A percentile compares a stretch with the other conserved stretches of the same genome.
Evolutionary conservation across 2,888 invertebrate genomes (phyloP).

Genomic region (Habroteleia sp.): DNA sequence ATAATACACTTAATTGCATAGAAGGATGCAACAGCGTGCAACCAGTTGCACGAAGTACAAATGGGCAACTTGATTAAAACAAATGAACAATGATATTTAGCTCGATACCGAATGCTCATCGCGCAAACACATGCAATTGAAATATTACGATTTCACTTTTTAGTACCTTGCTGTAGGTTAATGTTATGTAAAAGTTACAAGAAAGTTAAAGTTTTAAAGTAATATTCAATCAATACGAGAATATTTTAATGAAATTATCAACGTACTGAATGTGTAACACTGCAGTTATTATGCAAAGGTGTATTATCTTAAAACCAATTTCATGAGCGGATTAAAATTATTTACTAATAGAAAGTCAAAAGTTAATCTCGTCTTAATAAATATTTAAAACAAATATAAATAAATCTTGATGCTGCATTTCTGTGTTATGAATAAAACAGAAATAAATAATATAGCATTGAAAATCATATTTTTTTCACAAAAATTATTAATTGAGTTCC

Average conservation of each 20-base stretch:
- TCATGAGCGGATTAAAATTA: too few species aligned
- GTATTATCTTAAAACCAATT: too few species aligned
- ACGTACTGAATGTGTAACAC: too few species aligned
- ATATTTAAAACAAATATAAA: too few species aligned
- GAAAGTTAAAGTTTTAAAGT: conserved; percentile 10
- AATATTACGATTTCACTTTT: conserved; percentile 42
- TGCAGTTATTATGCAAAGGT: too few species aligned
- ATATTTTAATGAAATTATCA: conserved; percentile 2
- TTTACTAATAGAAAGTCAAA: too few species aligned
- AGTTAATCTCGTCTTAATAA: too few species aligned
- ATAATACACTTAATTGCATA: background rate
- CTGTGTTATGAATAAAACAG: too few species aligned
- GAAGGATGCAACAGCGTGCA: conserved; percentile 4
- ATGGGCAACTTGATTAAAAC: conserved; percentile 38
- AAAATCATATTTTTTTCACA: too few species aligned
- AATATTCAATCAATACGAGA: conserved; percentile 28
- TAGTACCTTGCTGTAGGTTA: conserved; percentile 9
- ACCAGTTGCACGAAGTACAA: conserved; percentile 32
- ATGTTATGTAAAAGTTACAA: conserved; percentile 34
- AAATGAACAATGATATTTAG: conserved; percentile 34
- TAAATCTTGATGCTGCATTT: too few species aligned
- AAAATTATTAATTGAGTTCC: too few species aligned
- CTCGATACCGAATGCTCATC: conserved; percentile 23
- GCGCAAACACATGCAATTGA: conserved; percentile 49
- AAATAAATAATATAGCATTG: too few species aligned